Evolutionary conservation across 2,113 vertebrate genomes (phyloP).

Genomic region (Myiagra hebetior): DNA sequence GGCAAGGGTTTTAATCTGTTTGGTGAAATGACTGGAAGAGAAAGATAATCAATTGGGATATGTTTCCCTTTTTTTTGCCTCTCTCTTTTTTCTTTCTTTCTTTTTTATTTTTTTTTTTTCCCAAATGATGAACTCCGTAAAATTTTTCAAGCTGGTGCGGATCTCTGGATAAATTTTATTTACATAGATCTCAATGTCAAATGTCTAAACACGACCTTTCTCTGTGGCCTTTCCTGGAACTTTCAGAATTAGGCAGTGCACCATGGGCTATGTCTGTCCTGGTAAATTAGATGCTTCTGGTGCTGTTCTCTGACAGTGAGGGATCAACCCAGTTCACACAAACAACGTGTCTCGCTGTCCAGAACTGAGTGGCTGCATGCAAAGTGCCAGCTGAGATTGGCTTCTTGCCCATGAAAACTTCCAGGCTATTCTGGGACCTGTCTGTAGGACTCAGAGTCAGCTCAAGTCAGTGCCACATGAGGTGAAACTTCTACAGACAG

Average conservation of each 20-base stretch:
- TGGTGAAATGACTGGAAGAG: not conserved
- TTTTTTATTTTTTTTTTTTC: not conserved
- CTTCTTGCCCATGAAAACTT: not conserved
- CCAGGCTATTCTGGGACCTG: not conserved
- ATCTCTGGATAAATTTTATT: not conserved
- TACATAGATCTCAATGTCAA: not conserved
- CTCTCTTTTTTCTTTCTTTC: not conserved
- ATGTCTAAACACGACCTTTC: not conserved
- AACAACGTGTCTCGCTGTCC: not conserved
- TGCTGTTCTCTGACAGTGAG: not conserved
- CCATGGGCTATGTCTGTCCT: not conserved
- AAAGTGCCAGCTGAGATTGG: not conserved
- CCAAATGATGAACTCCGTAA: rapidly evolving
- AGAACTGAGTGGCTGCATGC: not conserved
- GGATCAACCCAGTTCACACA: not conserved
- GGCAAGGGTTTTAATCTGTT: not conserved
- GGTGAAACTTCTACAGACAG: not conserved
- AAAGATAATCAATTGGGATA: not conserved
- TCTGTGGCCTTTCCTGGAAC: not conserved
- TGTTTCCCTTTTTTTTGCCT: not conserved
- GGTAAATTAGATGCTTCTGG: not conserved
- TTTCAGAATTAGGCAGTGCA: not conserved
- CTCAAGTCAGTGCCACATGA: not conserved
- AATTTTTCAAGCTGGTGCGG: not conserved
- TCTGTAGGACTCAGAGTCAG: not conserved